Base-by-base conservation (phyloP, 1,140 invertebrate species). In the Eriosoma lanigerum region DNA sequence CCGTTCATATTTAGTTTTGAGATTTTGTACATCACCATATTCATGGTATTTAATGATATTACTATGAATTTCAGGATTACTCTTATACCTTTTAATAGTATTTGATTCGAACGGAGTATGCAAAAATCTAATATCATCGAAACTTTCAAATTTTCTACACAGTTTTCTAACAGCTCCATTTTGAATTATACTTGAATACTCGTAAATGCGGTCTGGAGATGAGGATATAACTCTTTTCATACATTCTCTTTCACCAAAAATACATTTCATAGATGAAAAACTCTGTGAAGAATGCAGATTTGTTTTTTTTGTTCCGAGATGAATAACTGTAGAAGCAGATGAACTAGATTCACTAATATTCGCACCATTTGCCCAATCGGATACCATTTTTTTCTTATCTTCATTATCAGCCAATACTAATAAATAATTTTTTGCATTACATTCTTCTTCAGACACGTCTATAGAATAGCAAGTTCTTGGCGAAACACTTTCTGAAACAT, bases 141-240 rank as follows among this genome's bases (percentile, higher is more conserved):
- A 86, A 75, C 89, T 89, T 85, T 95, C 93, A 83, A 94, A 95
- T 81, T 91, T 91, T 60, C 90, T 88, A 38, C 89, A 89, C 1
- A 95, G 87, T 82, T 91, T 90, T 29, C 88, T 88, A 15, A 96
- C 93, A 82, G 93, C 92, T 1, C 93, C 93, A 54, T 89, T 89
- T 81, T 91, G 91, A 5, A 92, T 90, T 48, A 92, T 87, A 73
- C 90, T 90, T 73, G 92, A 85, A 83, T 91, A 21, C 1, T 76
- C 52, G 21, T 26, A 60, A 12, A 6, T 38, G 5, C 52, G 26
- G 72, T 81, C 60, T 15, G 48, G 46, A 70, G 82, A 84, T n/a
- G 80, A 58, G 10, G 82, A 82, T 19, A 80, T 66, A 44, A 82
- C 60, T 46, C 82, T 82, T 50, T 46, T 44, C 80, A 58, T 81